These are phyloP conservation scores for Luperina testacea DNA, from an alignment of 2,888 invertebrate genomes.

Conservation along the genomic window DNA sequence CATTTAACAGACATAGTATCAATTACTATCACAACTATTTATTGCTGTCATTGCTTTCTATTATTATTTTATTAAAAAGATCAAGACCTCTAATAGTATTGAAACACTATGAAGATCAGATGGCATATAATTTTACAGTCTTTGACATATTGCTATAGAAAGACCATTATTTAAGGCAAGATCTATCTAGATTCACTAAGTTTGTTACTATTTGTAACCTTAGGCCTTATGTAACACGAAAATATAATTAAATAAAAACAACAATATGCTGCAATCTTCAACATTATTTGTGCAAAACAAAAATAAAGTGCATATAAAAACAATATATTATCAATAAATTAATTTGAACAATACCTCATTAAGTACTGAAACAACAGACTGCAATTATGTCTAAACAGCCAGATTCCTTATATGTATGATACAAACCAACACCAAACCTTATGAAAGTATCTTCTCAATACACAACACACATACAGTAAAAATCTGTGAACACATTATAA, in stretches of 20 bases:
- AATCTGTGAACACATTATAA: constrained; percentile 73
- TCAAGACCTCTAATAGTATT: constrained; percentile 61
- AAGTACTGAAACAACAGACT: constrained; percentile 68
- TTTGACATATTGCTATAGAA: constrained; percentile 60
- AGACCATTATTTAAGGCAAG: constrained; percentile 57
- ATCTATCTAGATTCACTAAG: constrained; percentile 53
- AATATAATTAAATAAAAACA: constrained; percentile 70
- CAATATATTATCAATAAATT: constrained; percentile 69
- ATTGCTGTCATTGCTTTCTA: constrained; percentile 54
- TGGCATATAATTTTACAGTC: constrained; percentile 60
- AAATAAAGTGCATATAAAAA: constrained; percentile 73
- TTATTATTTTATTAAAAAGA: constrained; percentile 61
- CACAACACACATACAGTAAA: constrained; percentile 71
- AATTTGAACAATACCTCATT: constrained; percentile 66
- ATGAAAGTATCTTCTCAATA: constrained; percentile 60
- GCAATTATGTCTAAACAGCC: constrained; percentile 32
- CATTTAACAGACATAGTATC: constrained; percentile 60
- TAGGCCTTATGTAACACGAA: constrained; percentile 60
- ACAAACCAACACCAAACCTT: constrained; percentile 53
- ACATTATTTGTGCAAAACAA: constrained; percentile 74
- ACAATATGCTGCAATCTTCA: constrained; percentile 64
- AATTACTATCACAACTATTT: constrained; percentile 64
- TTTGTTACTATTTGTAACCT: constrained; percentile 52
- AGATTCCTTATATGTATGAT: constrained; percentile 50
- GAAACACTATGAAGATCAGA: constrained; percentile 53